These are phyloP conservation scores for Hippopotamus amphibius DNA, from an alignment of 2,113 vertebrate species.

Conservation along the genomic window DNA sequence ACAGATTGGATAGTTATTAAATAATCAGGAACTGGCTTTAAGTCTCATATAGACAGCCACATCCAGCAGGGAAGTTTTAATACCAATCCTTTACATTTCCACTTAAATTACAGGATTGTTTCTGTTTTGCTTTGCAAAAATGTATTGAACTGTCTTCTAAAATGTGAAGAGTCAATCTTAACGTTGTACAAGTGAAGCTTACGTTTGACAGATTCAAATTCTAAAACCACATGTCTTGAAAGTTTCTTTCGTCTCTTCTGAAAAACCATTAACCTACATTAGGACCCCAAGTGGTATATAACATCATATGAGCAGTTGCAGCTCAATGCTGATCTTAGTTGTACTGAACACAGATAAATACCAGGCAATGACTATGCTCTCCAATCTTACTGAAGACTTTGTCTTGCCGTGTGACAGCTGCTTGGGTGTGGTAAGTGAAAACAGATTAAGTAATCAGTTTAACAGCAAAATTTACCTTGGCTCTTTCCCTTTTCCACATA, in stretches of 20 bases:
- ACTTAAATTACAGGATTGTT: neutral
- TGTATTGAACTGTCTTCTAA: neutral
- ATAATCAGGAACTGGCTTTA: slow-evolving; percentile 1
- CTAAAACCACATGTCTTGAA: neutral
- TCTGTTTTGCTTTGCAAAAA: neutral
- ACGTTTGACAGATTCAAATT: slow-evolving; percentile 37
- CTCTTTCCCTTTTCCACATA: neutral
- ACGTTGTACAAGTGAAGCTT: slow-evolving; percentile 37
- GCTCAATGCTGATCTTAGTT: neutral
- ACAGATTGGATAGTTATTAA: neutral
- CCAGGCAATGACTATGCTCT: neutral
- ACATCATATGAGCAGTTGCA: neutral
- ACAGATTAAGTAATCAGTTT: neutral
- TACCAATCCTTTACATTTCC: neutral
- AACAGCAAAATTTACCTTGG: neutral
- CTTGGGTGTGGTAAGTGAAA: neutral
- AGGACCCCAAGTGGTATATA: neutral
- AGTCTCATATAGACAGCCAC: neutral
- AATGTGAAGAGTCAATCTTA: neutral
- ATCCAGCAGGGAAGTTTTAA: neutral
- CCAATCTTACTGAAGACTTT: neutral
- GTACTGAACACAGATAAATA: slow-evolving; percentile 15
- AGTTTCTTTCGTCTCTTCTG: slow-evolving; percentile 38
- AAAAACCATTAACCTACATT: neutral
- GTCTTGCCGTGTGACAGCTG: neutral